Conservation (phyloP, 2,113 vertebrate species). For the Cettia cetti region DNA sequence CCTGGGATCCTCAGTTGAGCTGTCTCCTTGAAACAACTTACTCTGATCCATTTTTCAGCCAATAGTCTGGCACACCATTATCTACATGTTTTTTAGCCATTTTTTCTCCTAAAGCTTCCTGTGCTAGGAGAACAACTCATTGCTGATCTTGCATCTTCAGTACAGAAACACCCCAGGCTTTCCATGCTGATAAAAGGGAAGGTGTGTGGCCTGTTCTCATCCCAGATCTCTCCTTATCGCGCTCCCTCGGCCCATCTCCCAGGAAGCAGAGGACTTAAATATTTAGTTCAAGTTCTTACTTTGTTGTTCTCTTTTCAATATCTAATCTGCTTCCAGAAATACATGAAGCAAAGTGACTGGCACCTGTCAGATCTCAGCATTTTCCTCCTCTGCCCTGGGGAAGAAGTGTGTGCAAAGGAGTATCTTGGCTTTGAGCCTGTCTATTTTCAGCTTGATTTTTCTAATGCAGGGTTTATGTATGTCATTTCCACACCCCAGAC, state of each 20-base stretch:
- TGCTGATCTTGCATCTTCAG: not conserved
- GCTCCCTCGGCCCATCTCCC: not conserved
- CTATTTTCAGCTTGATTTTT: constrained; percentile 27
- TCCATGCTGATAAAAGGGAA: not conserved
- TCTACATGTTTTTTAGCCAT: not conserved
- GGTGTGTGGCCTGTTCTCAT: not conserved
- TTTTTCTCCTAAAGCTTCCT: not conserved
- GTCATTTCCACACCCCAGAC: not conserved
- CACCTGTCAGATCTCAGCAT: not conserved
- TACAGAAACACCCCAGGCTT: not conserved
- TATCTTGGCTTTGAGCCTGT: constrained; percentile 6
- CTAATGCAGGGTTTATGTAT: not conserved
- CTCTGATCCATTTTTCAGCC: not conserved
- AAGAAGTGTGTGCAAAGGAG: not conserved
- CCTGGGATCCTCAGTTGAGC: not conserved
- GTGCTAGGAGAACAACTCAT: not conserved
- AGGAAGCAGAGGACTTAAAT: not conserved
- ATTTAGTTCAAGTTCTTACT: not conserved
- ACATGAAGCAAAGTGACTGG: not conserved
- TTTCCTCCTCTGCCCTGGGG: not conserved
- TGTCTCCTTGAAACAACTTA: not conserved
- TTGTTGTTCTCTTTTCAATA: not conserved
- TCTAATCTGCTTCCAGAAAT: not conserved
- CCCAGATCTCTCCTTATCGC: not conserved
- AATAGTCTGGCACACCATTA: not conserved